Percentiles rank a stretch among this genome's conserved stretches.
Conservation (phyloP, 2,888 invertebrate genomes). For the Lapara coniferarum region DNA sequence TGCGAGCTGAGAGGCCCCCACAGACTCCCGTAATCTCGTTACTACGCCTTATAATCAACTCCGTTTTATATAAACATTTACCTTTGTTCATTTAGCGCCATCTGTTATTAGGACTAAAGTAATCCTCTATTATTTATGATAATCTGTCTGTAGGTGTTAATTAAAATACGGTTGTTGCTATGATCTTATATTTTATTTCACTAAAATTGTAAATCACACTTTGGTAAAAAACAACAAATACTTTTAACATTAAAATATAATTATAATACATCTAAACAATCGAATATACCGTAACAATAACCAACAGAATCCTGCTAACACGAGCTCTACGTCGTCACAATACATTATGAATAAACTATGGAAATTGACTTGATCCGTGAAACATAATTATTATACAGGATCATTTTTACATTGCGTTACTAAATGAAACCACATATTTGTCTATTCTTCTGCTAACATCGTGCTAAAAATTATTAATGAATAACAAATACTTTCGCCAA, state of each 20-base stretch:
- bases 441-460: too few species aligned
- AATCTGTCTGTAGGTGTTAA: conserved; percentile 11
- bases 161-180: conserved; percentile 26
- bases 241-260: conserved; percentile 58
- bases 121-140: neutral
- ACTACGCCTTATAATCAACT: conserved; percentile 31
- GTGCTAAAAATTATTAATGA: too few species aligned
- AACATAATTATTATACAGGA: conserved; percentile 20
- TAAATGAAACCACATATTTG: too few species aligned
- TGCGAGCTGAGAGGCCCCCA: conserved; percentile 21
- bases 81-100: conserved; percentile 19
- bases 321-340: conserved; percentile 36
- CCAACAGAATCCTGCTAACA: conserved; percentile 48
- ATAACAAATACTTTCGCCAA: too few species aligned
- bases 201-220: conserved; percentile 66
- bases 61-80: conserved; percentile 6
- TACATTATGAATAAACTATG: conserved; percentile 43
- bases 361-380: conserved; percentile 62
- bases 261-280: conserved; percentile 57
- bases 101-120: neutral
- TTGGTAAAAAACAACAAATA: conserved; percentile 67
- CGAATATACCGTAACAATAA: conserved; percentile 55
- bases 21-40: conserved; percentile 30
- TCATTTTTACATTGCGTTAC: too few species aligned
- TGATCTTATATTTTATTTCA: conserved; percentile 58